These are phyloP conservation scores for Tragulus kanchil DNA, from an alignment of 2,113 vertebrate genomes.

Conservation along the genomic window DNA sequence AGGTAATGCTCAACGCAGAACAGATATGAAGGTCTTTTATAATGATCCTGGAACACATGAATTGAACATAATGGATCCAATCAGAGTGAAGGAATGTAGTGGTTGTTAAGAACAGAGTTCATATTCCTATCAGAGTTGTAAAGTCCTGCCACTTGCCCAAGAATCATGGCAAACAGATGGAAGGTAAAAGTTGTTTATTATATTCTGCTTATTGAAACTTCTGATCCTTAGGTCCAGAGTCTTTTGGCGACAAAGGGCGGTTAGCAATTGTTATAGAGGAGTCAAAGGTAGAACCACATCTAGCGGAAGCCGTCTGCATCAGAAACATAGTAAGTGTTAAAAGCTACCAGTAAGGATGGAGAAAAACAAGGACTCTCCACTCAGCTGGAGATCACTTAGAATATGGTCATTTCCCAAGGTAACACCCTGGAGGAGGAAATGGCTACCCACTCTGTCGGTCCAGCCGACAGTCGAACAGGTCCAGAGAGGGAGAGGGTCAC, in stretches of 20 bases:
- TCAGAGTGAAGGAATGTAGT: neutral
- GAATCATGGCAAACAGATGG: neutral
- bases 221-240: neutral
- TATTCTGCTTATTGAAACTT: neutral
- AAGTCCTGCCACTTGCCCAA: neutral
- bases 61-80: neutral
- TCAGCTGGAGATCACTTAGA: neutral
- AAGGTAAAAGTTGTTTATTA: neutral
- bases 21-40: neutral
- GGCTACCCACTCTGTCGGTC: too few species aligned
- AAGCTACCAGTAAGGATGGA: neutral
- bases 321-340: neutral
- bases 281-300: neutral
- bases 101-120: neutral
- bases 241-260: neutral
- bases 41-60: neutral
- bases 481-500: too few species aligned
- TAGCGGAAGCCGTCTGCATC: neutral
- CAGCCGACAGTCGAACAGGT: too few species aligned
- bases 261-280: neutral
- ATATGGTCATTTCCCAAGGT: neutral
- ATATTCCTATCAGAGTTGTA: neutral
- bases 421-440: too few species aligned
- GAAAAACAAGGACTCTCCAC: neutral
- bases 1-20: neutral